phyloP scores from a whole-genome alignment of 2,888 invertebrate genomes.

The Drosophila limbata region DNA sequence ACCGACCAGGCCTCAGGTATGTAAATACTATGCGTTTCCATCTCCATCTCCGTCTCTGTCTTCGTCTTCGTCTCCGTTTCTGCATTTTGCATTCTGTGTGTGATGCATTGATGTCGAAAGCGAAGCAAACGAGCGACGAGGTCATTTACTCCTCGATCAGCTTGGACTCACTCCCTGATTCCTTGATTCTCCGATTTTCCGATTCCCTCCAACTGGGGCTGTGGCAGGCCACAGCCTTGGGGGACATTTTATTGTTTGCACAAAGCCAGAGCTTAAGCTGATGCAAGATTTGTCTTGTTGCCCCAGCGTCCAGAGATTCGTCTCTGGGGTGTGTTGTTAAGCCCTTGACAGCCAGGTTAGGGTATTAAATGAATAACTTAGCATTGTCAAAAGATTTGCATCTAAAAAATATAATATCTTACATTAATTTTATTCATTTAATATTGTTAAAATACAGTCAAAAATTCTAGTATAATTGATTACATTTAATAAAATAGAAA shows the following conservation, averaged over 20 bases:
- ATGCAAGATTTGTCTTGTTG: constrained; percentile 78
- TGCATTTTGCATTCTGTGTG: constrained; percentile 42
- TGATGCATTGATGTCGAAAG: constrained; percentile 82
- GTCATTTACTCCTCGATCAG: constrained; percentile 76
- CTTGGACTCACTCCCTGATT: constrained; percentile 37
- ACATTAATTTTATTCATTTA: neutral
- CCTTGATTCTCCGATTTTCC: constrained; percentile 7
- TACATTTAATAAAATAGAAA: too few species aligned
- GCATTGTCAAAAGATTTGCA: neutral
- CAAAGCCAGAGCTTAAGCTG: constrained; percentile 56
- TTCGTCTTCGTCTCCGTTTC: constrained; percentile 10
- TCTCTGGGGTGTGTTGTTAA: constrained; percentile 66
- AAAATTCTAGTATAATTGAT: neutral
- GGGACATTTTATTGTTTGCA: constrained; percentile 85
- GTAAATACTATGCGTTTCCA: constrained; percentile 62
- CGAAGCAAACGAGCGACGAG: constrained; percentile 81
- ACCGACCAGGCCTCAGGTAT: constrained; percentile 84
- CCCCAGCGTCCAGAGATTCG: constrained; percentile 43
- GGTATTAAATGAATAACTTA: constrained; percentile 26
- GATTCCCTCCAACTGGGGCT: constrained; percentile 30
- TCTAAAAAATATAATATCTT: neutral
- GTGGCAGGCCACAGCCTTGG: constrained; percentile 71
- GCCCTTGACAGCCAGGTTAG: constrained; percentile 22
- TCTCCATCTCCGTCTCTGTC: too few species aligned
- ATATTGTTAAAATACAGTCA: neutral